Evolutionary conservation across 2,797 vertebrate genomes (phyloP).

Genomic region (Gadopsis bispinosus): DNA sequence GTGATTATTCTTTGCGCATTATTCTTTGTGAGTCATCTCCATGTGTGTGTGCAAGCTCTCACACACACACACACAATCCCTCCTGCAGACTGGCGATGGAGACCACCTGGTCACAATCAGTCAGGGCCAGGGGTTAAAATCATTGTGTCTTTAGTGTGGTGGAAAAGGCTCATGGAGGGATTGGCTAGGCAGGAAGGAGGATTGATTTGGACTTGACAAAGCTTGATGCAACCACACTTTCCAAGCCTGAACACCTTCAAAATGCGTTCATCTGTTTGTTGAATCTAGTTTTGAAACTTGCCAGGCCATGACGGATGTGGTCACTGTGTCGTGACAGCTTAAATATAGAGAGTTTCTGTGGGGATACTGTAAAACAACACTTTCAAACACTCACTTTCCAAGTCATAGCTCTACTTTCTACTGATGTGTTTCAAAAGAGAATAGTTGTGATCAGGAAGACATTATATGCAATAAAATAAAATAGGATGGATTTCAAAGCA

Average conservation of each 20-base stretch:
- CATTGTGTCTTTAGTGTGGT: slow-evolving; percentile 76
- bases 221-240: slow-evolving; percentile 38
- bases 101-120: slow-evolving; percentile 81
- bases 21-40: slow-evolving; percentile 72
- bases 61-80: slow-evolving; percentile 43
- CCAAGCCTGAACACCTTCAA: slow-evolving; percentile 41
- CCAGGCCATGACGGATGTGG: slow-evolving; percentile 44
- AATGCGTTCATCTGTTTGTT: slow-evolving; percentile 34
- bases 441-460: slow-evolving; percentile 18
- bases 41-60: slow-evolving; percentile 58
- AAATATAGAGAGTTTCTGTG: background rate
- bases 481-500: slow-evolving; percentile 17
- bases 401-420: slow-evolving; percentile 11
- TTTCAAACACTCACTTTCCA: slow-evolving; percentile 21
- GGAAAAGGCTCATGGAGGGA: slow-evolving; percentile 49
- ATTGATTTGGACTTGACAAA: slow-evolving; percentile 45
- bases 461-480: slow-evolving; percentile 13
- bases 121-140: slow-evolving; percentile 81
- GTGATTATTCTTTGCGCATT: slow-evolving; percentile 57
- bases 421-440: slow-evolving; percentile 25
- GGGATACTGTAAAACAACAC: slow-evolving; percentile 32
- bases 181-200: slow-evolving; percentile 43
- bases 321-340: slow-evolving; percentile 41
- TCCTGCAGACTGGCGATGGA: slow-evolving; percentile 54
- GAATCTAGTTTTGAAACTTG: background rate